These are phyloP conservation scores for Cottoperca gobio DNA, from an alignment of 2,797 vertebrate species.

Conservation along the genomic window DNA sequence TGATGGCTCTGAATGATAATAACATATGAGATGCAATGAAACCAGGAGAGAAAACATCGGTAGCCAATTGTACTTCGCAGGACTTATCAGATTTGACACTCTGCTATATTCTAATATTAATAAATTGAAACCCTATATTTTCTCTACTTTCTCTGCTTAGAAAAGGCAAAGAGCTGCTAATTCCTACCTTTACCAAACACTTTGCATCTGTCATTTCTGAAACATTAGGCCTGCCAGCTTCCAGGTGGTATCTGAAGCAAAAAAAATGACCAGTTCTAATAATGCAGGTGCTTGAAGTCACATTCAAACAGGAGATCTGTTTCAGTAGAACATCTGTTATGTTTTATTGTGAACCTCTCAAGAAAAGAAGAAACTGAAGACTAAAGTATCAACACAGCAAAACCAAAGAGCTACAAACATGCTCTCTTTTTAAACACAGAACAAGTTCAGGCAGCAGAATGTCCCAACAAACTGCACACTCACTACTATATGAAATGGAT, in stretches of 20 bases:
- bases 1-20: conserved; percentile 28
- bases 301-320: conserved; percentile 55
- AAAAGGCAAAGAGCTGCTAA: conserved; percentile 13
- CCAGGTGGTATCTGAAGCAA: conserved; percentile 43
- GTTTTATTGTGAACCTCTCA: conserved; percentile 62
- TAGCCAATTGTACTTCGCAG: background rate
- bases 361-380: conserved; percentile 63
- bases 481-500: conserved; percentile 1
- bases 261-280: conserved; percentile 55
- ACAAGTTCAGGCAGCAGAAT: conserved; percentile 10
- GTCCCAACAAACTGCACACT: conserved; percentile 6
- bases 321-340: conserved; percentile 35
- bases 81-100: conserved; percentile 28
- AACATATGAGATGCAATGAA: background rate
- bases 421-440: conserved; percentile 25
- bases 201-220: conserved; percentile 62
- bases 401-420: conserved; percentile 40
- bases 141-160: conserved; percentile 29
- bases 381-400: conserved; percentile 26
- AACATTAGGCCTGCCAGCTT: conserved; percentile 48
- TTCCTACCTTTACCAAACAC: conserved; percentile 39
- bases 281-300: conserved; percentile 25
- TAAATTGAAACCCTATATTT: conserved; percentile 4
- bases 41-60: background rate
- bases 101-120: conserved; percentile 5